phyloP scores from a whole-genome alignment of 2,888 invertebrate genomes.

The Rosalia funebris region DNA sequence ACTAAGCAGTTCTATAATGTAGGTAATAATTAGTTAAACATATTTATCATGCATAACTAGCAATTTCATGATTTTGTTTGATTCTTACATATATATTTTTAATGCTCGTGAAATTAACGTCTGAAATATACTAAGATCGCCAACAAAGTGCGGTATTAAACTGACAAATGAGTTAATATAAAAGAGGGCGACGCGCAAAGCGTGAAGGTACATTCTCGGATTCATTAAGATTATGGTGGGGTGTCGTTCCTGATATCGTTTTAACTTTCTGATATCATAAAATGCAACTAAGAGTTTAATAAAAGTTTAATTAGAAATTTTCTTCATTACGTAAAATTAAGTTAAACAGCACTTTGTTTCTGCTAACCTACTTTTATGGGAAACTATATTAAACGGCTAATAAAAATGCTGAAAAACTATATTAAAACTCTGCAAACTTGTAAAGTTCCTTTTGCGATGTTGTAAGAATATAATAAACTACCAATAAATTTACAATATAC shows the following conservation, averaged over 20 bases:
- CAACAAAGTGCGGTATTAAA: conserved; percentile 48
- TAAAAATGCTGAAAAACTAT: conserved; percentile 41
- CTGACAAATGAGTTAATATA: conserved; percentile 56
- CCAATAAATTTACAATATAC: too few relatives aligned
- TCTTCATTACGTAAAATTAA: conserved; percentile 56
- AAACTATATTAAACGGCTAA: conserved; percentile 41
- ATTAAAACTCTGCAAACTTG: conserved; percentile 31
- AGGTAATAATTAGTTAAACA: too few relatives aligned
- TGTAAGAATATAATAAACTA: not conserved
- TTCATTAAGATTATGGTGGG: conserved; percentile 55
- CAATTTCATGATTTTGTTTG: too few relatives aligned
- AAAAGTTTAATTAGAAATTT: conserved; percentile 63
- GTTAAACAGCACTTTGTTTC: conserved; percentile 51
- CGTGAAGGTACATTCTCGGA: conserved; percentile 49
- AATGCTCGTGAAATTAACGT: not conserved
- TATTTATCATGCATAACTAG: too few relatives aligned
- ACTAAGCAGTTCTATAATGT: too few relatives aligned
- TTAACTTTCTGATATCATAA: conserved; percentile 56
- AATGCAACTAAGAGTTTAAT: conserved; percentile 59
- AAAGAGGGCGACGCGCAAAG: conserved; percentile 43
- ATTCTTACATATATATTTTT: too few relatives aligned
- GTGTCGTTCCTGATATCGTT: conserved; percentile 54
- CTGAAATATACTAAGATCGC: conserved; percentile 24
- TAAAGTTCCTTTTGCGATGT: conserved; percentile 12
- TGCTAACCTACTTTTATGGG: conserved; percentile 42